phyloP scores from a whole-genome alignment of 2,113 vertebrate genomes.

The Mus musculus region GRCm39 chr4:65791001-65791500 shows the following conservation, averaged over 20 bases:
- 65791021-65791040: not conserved
- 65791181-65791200: not conserved
- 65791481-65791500: too few species aligned
- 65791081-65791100: not conserved
- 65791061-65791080: not conserved
- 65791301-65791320: not conserved
- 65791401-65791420: too few species aligned
- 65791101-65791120: not conserved
- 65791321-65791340: not conserved
- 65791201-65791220: not conserved
- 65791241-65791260: not conserved
- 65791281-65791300: not conserved
- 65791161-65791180: not conserved
- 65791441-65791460: too few species aligned
- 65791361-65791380: too few species aligned
- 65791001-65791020: not conserved
- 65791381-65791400: too few species aligned
- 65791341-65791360: not conserved
- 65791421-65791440: too few species aligned
- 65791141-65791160: not conserved
- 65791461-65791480: too few species aligned
- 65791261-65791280: not conserved
- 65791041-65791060: not conserved
- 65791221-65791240: not conserved
- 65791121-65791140: constrained; percentile 14